Evolutionary conservation across 1,140 invertebrate genomes (phyloP).

Genomic region (Hyposmocoma kahamanoa): DNA sequence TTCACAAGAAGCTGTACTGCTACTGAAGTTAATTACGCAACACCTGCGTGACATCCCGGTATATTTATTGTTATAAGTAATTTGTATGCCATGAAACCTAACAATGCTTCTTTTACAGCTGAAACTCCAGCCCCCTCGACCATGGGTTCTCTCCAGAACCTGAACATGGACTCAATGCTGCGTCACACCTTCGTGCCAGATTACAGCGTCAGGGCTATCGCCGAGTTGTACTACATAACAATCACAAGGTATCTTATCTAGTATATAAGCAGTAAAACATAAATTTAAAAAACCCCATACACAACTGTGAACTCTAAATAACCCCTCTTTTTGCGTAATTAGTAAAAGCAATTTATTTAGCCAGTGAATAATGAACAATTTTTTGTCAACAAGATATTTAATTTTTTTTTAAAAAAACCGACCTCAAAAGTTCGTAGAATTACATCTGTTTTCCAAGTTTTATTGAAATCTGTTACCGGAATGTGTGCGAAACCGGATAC

Average conservation of each 20-base stretch:
- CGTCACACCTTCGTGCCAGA: conserved; percentile 91
- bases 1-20: neutral
- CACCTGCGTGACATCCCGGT: neutral
- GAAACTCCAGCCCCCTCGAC: conserved; percentile 55
- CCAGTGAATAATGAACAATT: neutral
- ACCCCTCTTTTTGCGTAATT: neutral
- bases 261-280: neutral
- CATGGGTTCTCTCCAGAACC: conserved; percentile 83
- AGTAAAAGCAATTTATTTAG: neutral
- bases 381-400: neutral
- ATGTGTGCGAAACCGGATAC: no score
- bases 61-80: neutral
- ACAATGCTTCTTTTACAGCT: conserved; percentile 27
- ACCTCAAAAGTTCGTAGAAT: no score
- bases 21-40: neutral
- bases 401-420: neutral
- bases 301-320: neutral
- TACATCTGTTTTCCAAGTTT: no score
- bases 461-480: no score
- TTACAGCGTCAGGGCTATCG: conserved; percentile 90
- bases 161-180: conserved; percentile 84
- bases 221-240: conserved; percentile 84
- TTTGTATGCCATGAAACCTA: no score
- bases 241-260: conserved; percentile 61
- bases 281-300: neutral